These are phyloP conservation scores for Heliconius charithonia DNA, from an alignment of 2,888 invertebrate genomes.

Conservation along the genomic window DNA sequence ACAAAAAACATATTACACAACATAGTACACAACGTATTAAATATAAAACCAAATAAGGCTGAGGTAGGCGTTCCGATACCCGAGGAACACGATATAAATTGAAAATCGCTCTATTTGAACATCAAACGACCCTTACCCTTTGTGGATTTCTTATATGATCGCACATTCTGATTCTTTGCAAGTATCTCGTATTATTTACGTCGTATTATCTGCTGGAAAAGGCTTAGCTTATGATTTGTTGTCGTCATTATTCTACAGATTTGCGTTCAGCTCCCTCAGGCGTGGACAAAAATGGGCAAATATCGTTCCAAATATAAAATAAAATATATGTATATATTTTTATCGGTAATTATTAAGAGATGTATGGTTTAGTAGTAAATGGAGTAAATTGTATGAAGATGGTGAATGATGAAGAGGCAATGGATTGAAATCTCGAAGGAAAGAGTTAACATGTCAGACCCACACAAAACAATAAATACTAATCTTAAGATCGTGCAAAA, in stretches of 20 bases:
- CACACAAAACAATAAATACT: no score
- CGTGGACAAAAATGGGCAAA: slow-evolving; percentile 23
- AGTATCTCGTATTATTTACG: slow-evolving; percentile 48
- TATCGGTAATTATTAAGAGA: background rate
- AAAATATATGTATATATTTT: background rate
- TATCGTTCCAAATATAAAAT: slow-evolving; percentile 7
- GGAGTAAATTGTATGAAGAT: background rate
- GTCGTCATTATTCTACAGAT: slow-evolving; percentile 22
- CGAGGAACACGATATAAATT: slow-evolving; percentile 71
- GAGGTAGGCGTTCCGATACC: slow-evolving; percentile 32
- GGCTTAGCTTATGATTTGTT: slow-evolving; percentile 42
- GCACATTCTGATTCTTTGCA: slow-evolving; percentile 50
- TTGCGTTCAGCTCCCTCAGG: slow-evolving; percentile 18
- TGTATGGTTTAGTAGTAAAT: background rate
- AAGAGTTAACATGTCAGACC: no score
- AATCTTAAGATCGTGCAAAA: no score
- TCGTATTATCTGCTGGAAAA: slow-evolving; percentile 42
- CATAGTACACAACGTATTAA: background rate
- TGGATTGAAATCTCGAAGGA: background rate
- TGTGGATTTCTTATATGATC: slow-evolving; percentile 62
- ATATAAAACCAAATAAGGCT: slow-evolving; percentile 17
- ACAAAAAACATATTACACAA: background rate
- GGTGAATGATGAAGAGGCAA: background rate
- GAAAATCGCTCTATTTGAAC: slow-evolving; percentile 76
- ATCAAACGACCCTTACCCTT: slow-evolving; percentile 72